These are phyloP conservation scores for Teleogryllus occipitalis DNA, from an alignment of 1,140 invertebrate genomes.

Conservation along the genomic window DNA sequence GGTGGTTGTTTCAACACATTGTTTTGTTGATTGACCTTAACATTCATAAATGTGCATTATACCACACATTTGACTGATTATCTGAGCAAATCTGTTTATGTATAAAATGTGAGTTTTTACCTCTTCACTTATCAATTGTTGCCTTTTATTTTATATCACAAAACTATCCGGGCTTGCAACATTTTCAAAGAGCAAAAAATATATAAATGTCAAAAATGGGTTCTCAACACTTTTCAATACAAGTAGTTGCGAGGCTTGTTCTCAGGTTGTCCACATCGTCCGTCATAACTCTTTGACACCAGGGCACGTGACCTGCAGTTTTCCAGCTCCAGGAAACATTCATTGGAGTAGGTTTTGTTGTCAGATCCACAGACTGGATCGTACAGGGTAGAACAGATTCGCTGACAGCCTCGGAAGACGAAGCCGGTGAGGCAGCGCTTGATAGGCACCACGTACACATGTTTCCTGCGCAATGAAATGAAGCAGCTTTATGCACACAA, in stretches of 20 bases:
- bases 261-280: constrained; percentile 58
- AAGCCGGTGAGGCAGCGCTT: constrained; percentile 74
- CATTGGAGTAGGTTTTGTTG: constrained; percentile 82
- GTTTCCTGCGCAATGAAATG: constrained; percentile 50
- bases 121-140: not conserved
- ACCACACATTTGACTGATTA: not conserved
- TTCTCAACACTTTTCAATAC: constrained; percentile 34
- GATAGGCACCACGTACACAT: constrained; percentile 78
- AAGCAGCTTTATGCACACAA: too few relatives aligned
- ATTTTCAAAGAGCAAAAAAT: not conserved
- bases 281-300: constrained; percentile 54
- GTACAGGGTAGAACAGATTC: constrained; percentile 74
- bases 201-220: too few relatives aligned
- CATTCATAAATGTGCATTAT: not conserved
- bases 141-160: not conserved
- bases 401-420: constrained; percentile 73
- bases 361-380: constrained; percentile 86
- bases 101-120: not conserved
- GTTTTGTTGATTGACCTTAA: too few relatives aligned
- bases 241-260: constrained; percentile 61
- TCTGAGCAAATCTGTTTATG: not conserved
- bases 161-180: not conserved
- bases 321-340: constrained; percentile 84
- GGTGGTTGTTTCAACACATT: too few relatives aligned
- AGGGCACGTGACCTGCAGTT: constrained; percentile 70